Percentiles rank a stretch among this genome's conserved stretches.
phyloP scores from a whole-genome alignment of 2,113 vertebrate species.

The Tamias sibiricus region DNA sequence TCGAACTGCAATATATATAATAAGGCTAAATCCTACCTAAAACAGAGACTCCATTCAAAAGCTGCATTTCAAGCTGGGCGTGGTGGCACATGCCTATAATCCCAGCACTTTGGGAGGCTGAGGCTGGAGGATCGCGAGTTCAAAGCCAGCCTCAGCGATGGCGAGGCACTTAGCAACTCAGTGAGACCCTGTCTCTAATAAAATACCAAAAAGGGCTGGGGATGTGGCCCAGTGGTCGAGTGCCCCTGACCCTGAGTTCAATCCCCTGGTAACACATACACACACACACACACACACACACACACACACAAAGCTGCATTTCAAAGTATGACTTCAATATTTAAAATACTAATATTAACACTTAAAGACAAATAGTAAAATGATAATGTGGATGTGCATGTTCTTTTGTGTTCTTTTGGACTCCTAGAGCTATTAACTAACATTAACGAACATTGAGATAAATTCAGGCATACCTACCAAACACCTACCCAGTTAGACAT shows the following conservation, averaged over 20 bases:
- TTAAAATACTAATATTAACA: background rate
- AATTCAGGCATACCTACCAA: slow-evolving; percentile 20
- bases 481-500: background rate
- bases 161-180: no score
- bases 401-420: background rate
- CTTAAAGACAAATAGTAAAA: background rate
- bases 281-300: no score
- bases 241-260: no score
- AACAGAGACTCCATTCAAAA: background rate
- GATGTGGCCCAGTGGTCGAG: no score
- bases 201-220: no score
- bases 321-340: background rate
- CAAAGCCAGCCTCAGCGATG: no score
- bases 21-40: background rate
- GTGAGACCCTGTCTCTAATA: no score
- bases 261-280: no score
- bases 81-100: no score
- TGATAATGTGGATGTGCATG: background rate
- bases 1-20: no score
- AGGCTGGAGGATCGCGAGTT: no score
- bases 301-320: slow-evolving; percentile 37
- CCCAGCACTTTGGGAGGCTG: no score
- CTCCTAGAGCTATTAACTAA: background rate
- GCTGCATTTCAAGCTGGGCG: slow-evolving; percentile 33
- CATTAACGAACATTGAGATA: background rate